Evolutionary conservation across 2,888 invertebrate species (phyloP).

Genomic region (Aphrophora alni): DNA sequence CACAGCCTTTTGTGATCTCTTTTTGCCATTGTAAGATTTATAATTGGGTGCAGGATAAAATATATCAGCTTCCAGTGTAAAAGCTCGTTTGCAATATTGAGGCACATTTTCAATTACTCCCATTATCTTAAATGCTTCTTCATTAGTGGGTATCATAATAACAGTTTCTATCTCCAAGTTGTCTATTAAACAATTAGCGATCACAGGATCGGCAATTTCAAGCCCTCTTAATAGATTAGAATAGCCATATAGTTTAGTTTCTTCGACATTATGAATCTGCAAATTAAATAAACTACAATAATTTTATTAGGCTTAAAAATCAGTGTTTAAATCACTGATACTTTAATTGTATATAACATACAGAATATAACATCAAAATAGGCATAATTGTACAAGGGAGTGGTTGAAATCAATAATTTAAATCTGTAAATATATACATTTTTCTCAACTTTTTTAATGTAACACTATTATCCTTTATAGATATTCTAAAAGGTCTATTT

Average conservation of each 20-base stretch:
- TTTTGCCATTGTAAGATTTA: conserved; percentile 63
- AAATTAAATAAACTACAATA: background rate
- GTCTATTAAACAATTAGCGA: conserved; percentile 87
- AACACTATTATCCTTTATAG: too few species aligned
- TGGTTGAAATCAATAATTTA: too few species aligned
- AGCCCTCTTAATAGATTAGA: conserved; percentile 72
- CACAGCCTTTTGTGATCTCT: conserved; percentile 56
- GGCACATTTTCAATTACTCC: conserved; percentile 69
- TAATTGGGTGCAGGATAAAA: conserved; percentile 80
- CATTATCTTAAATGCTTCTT: conserved; percentile 74
- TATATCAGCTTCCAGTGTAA: conserved; percentile 71
- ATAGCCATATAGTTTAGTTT: conserved; percentile 53
- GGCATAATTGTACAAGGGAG: too few species aligned
- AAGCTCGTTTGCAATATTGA: conserved; percentile 67
- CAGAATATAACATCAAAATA: too few species aligned
- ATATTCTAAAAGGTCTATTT: too few species aligned
- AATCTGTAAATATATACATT: too few species aligned
- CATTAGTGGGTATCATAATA: conserved; percentile 74
- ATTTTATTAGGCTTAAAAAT: too few species aligned
- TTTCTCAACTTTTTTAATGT: too few species aligned
- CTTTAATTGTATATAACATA: too few species aligned
- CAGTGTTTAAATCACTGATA: too few species aligned
- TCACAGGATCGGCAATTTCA: conserved; percentile 74
- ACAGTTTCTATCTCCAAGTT: conserved; percentile 72
- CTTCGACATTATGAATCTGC: conserved; percentile 12